phyloP scores from a whole-genome alignment of 2,888 invertebrate species.

The Pammene fasciana region DNA sequence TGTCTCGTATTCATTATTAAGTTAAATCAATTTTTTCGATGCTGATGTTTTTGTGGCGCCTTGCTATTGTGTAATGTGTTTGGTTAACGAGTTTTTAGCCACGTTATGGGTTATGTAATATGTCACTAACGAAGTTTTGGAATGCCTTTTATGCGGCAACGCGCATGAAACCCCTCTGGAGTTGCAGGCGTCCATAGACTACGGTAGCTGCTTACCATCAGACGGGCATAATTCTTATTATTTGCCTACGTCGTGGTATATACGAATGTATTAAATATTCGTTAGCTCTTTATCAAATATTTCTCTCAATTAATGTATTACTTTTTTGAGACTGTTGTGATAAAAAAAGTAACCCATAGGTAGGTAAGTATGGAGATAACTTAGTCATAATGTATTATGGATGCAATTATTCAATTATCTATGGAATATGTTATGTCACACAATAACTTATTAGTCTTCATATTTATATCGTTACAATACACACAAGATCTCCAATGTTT shows the following conservation, averaged over 20 bases:
- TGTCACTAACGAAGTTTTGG: not conserved
- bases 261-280: not conserved
- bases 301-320: not conserved
- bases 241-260: too few relatives aligned
- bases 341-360: not conserved
- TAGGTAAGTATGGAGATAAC: not conserved
- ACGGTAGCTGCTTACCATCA: too few relatives aligned
- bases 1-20: constrained; percentile 64
- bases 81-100: constrained; percentile 7
- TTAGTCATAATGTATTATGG: not conserved
- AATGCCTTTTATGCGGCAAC: not conserved
- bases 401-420: constrained; percentile 8
- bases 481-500: constrained; percentile 41
- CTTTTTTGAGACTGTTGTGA: too few relatives aligned
- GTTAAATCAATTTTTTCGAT: constrained; percentile 46
- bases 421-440: constrained; percentile 3
- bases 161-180: too few relatives aligned
- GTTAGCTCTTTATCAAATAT: not conserved
- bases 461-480: constrained; percentile 38
- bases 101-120: constrained; percentile 7
- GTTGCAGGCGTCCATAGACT: too few relatives aligned
- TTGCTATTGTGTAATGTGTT: constrained; percentile 22
- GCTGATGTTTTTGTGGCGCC: constrained; percentile 27
- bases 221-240: too few relatives aligned
- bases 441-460: constrained; percentile 40